These are phyloP conservation scores for Noctua pronuba DNA, from an alignment of 2,888 invertebrate genomes.

Conservation along the genomic window DNA sequence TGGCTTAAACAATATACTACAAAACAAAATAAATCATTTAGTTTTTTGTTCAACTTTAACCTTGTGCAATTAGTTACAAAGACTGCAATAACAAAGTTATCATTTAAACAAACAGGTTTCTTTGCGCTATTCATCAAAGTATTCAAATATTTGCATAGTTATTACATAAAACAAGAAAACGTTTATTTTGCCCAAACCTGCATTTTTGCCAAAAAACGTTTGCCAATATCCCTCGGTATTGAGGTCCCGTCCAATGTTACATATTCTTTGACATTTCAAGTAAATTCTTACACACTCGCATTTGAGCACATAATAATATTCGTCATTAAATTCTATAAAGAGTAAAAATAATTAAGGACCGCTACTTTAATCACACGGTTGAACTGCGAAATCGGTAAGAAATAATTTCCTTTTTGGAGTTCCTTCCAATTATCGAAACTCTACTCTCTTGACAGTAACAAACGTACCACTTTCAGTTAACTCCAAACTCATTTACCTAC, in stretches of 20 bases:
- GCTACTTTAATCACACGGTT: constrained; percentile 68
- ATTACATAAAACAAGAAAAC: constrained; percentile 36
- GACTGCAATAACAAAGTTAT: constrained; percentile 36
- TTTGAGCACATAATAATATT: constrained; percentile 31
- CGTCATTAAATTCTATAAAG: constrained; percentile 60
- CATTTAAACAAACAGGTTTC: constrained; percentile 41
- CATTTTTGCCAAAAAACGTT: constrained; percentile 27
- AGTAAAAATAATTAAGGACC: constrained; percentile 64
- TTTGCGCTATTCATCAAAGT: constrained; percentile 27
- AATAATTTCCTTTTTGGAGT: constrained; percentile 61
- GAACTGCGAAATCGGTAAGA: constrained; percentile 62
- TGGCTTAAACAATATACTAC: background rate
- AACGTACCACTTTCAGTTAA: constrained; percentile 17
- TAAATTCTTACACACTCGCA: constrained; percentile 25
- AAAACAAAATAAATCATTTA: background rate
- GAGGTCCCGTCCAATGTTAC: constrained; percentile 27
- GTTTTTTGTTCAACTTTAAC: constrained; percentile 21
- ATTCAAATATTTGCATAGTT: constrained; percentile 39
- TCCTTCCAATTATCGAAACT: constrained; percentile 48
- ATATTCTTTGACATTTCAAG: constrained; percentile 41
- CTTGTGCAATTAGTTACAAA: constrained; percentile 41
- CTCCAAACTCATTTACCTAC: constrained; percentile 15
- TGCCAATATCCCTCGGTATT: constrained; percentile 25
- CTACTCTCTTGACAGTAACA: background rate
- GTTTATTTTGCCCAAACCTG: constrained; percentile 28